A percentile compares a stretch with the other conserved stretches of the same genome.
These are phyloP conservation scores for Sphenopsis melanotis DNA, from an alignment of 2,797 vertebrate genomes.

Conservation along the genomic window DNA sequence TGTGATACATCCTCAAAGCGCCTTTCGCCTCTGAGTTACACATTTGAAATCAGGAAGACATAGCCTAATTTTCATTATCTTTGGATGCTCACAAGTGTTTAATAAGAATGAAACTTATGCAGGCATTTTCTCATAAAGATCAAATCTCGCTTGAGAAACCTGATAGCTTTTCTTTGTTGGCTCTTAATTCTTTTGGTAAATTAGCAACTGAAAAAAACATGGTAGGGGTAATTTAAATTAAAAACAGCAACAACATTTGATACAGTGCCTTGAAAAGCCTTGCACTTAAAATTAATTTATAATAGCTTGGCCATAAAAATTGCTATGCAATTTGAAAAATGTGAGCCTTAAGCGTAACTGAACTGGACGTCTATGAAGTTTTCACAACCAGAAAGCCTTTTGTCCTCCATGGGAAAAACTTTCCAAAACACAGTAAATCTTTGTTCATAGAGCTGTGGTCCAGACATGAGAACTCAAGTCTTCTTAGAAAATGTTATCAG, in stretches of 20 bases:
- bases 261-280: background rate
- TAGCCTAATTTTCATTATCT: constrained; percentile 59
- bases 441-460: background rate
- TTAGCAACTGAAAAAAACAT: background rate
- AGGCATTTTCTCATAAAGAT: constrained; percentile 32
- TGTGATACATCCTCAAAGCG: constrained; percentile 1
- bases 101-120: constrained; percentile 17
- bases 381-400: background rate
- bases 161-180: constrained; percentile 18
- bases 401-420: background rate
- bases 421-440: background rate
- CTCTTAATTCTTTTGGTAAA: constrained; percentile 17
- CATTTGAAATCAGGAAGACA: constrained; percentile 41
- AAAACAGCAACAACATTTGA: constrained; percentile 12
- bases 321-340: constrained; percentile 21
- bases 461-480: background rate
- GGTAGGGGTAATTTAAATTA: background rate
- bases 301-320: background rate
- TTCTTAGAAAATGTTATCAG: background rate
- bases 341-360: background rate
- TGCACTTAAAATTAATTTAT: constrained; percentile 24
- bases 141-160: background rate
- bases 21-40: background rate
- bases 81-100: constrained; percentile 16
- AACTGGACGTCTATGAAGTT: background rate